Percentiles rank a stretch among this genome's conserved stretches.
These are phyloP conservation scores for Empidonax traillii DNA, from an alignment of 2,113 vertebrate species.

Conservation along the genomic window DNA sequence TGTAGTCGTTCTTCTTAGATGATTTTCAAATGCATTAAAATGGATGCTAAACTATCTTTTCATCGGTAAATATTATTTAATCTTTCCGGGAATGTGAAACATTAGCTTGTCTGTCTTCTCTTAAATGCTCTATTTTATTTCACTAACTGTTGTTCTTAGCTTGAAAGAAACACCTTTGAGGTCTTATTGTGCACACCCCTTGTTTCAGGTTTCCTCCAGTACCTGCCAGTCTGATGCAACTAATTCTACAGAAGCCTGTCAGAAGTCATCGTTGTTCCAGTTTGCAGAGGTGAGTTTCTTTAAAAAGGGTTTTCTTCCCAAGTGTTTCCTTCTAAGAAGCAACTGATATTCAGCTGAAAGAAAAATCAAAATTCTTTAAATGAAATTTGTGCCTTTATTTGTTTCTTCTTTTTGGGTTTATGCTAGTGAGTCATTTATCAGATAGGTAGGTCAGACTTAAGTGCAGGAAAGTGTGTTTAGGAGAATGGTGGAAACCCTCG, in stretches of 20 bases:
- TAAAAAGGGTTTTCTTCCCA: neutral
- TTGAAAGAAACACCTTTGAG: neutral
- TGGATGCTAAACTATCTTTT: neutral
- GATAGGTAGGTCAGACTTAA: neutral
- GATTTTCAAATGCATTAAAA: neutral
- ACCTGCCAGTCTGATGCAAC: slow-evolving; percentile 76
- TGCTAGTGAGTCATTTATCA: neutral
- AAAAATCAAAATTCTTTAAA: neutral
- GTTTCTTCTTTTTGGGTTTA: neutral
- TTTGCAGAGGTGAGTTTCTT: slow-evolving; percentile 82
- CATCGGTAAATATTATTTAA: neutral
- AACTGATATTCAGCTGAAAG: neutral
- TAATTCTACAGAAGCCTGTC: slow-evolving; percentile 79
- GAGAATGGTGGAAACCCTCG: neutral
- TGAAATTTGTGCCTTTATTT: neutral
- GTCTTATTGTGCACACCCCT: neutral
- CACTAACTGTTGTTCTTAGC: neutral
- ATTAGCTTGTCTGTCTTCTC: neutral
- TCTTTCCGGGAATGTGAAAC: neutral
- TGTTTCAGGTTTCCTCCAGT: slow-evolving; percentile 80
- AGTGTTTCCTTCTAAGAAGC: neutral
- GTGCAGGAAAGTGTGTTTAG: neutral
- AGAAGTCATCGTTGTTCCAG: slow-evolving; percentile 83
- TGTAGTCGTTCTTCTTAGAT: neutral
- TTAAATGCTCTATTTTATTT: neutral